Evolutionary conservation across 2,797 vertebrate genomes (phyloP).

Genomic region (Hypotaenidia okinawae): DNA sequence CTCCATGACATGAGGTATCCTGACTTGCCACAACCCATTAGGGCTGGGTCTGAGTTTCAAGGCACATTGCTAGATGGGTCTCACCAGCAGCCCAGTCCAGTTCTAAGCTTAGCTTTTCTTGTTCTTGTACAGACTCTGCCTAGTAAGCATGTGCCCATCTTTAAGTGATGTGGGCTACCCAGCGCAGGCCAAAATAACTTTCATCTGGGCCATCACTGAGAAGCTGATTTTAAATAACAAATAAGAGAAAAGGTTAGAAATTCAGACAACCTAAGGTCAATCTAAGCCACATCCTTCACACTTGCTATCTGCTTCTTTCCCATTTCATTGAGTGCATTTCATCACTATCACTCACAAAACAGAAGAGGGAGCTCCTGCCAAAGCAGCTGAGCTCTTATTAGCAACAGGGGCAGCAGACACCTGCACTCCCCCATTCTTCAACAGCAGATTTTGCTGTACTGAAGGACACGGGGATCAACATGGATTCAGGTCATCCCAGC

Average conservation of each 20-base stretch:
- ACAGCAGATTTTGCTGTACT: not conserved
- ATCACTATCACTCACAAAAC: not conserved
- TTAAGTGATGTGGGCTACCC: not conserved
- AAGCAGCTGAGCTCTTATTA: not conserved
- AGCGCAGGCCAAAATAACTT: not conserved
- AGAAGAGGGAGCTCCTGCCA: not conserved
- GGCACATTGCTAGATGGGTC: not conserved
- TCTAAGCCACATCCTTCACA: not conserved
- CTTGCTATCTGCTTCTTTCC: not conserved
- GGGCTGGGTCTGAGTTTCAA: not conserved
- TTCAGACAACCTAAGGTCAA: not conserved
- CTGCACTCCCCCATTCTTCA: not conserved
- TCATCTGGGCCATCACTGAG: not conserved
- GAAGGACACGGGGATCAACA: not conserved
- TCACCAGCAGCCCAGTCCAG: not conserved
- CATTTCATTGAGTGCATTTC: not conserved
- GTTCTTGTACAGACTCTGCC: not conserved
- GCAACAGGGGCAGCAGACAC: not conserved
- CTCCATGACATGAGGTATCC: rapidly evolving
- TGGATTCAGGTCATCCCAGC: not conserved
- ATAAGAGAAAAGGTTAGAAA: not conserved
- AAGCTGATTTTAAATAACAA: not conserved
- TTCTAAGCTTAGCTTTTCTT: not conserved
- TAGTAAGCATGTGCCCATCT: not conserved
- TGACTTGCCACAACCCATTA: not conserved